phyloP scores from a whole-genome alignment of 2,113 vertebrate species.

The Dendrocopos noguchii region DNA sequence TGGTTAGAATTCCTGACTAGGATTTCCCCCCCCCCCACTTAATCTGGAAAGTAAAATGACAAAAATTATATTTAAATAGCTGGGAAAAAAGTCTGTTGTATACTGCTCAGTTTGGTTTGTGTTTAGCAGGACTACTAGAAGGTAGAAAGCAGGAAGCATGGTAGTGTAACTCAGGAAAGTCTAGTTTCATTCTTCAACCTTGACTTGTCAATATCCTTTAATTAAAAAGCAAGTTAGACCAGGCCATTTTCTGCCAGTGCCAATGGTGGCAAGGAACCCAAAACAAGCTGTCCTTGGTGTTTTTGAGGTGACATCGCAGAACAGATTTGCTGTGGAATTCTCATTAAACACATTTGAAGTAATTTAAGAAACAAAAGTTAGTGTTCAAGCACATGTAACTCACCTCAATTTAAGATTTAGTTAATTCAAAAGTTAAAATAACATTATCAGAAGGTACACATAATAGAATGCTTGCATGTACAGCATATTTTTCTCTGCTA shows the following conservation, averaged over 20 bases:
- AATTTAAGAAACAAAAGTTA: not conserved
- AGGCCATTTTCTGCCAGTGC: not conserved
- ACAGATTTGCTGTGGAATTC: not conserved
- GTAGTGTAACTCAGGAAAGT: not conserved
- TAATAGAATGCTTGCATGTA: not conserved
- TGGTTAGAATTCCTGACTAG: not conserved
- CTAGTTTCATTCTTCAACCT: not conserved
- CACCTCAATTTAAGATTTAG: not conserved
- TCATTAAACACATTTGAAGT: not conserved
- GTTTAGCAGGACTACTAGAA: not conserved
- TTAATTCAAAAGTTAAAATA: not conserved
- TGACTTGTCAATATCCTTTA: not conserved
- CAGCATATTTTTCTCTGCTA: not conserved
- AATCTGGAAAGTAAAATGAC: not conserved
- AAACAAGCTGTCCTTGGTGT: not conserved
- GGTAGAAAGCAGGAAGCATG: not conserved
- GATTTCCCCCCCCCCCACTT: too few relatives aligned
- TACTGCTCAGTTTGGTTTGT: not conserved
- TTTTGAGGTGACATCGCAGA: not conserved
- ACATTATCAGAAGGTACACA: not conserved
- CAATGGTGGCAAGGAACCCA: not conserved
- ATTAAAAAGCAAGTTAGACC: not conserved
- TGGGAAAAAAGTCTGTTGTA: not conserved
- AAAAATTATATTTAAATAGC: not conserved
- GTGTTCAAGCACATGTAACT: not conserved